Evolutionary conservation across 2,113 vertebrate species (phyloP), one percentile per base, ranked within the genome.

Genomic region (Eupsittula cactorum): DNA sequence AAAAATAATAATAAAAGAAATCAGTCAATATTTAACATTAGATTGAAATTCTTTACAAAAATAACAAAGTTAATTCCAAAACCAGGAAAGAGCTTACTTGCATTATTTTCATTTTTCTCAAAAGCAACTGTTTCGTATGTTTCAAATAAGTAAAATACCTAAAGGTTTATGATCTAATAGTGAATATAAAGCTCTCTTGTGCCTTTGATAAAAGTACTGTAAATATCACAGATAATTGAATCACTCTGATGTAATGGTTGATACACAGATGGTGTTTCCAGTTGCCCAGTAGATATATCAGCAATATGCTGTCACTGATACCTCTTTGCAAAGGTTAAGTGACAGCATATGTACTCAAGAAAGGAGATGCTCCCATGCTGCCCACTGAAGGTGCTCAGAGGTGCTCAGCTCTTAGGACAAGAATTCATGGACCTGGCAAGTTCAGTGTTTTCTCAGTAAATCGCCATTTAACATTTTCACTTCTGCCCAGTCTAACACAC

Each of bases 251-350:
- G 63, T 35, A 47, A 19, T 17, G 28, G 41, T 18, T 19, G 16
- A 37, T 25, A 9, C 1, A 4, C 27, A 12, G 16, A 20, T 77
- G 47, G 2, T 57, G 16, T 62, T 80, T 47, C 28, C 47, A 35
- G 10, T 15, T 83, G 41, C 5, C 14, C 53, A 28, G 2, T 0
- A 55, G 17, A 16, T 8, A 10, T 2, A 42, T 15, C 1, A 5
- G 31, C 5, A 49, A 27, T 10, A 31, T 16, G 9, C 12, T 46
- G 18, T 42, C 64, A 18, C 23, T 64, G 13, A 10, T 20, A 7
- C 9, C 5, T 52, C 33, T n/a, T 25, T 50, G 27, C 10, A 20
- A 0, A 1, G 4, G 4, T 6, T 33, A 53, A 46, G 25, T 3
- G 2, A 17, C 7, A 27, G 2, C 33, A 70, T 53, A 35, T 62